A percentile compares a stretch with the other conserved stretches of the same genome.
These are phyloP conservation scores for Perizoma affinitatum DNA, from an alignment of 2,888 invertebrate species.

Conservation along the genomic window DNA sequence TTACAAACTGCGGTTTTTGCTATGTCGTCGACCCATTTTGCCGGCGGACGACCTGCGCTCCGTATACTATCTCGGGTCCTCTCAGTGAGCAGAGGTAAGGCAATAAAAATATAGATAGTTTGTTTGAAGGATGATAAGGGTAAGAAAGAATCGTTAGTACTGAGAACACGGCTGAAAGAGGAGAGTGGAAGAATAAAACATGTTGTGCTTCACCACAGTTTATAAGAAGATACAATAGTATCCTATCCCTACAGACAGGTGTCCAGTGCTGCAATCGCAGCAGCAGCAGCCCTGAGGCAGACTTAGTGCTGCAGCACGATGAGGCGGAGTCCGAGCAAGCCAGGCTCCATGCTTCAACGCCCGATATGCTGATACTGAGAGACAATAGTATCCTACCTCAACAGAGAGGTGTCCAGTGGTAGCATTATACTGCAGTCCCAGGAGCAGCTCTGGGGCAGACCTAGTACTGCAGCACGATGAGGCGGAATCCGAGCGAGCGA, in stretches of 20 bases:
- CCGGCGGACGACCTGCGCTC: too few relatives aligned
- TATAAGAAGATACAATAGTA: constrained; percentile 66
- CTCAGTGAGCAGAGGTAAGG: too few relatives aligned
- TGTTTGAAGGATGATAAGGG: too few relatives aligned
- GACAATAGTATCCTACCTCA: constrained; percentile 86
- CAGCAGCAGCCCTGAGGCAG: constrained; percentile 93
- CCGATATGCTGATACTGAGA: constrained; percentile 60
- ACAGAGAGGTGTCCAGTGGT: constrained; percentile 96
- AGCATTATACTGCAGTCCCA: constrained; percentile 96
- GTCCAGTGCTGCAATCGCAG: constrained; percentile 96
- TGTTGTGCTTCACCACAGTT: constrained; percentile 68
- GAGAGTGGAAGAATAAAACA: too few relatives aligned
- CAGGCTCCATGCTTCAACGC: constrained; percentile 86
- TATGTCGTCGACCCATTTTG: too few relatives aligned
- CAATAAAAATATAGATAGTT: too few relatives aligned
- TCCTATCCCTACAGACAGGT: constrained; percentile 93
- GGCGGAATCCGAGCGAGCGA: constrained; percentile 96
- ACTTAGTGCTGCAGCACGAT: constrained; percentile 95
- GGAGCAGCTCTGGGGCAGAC: constrained; percentile 95
- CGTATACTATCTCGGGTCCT: too few relatives aligned
- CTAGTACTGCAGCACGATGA: constrained; percentile 96
- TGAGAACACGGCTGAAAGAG: too few relatives aligned
- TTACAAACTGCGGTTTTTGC: too few relatives aligned
- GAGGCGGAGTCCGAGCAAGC: constrained; percentile 97
- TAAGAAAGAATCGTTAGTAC: too few relatives aligned